Base-by-base conservation (phyloP, 2,888 invertebrate genomes). In the Girardia tigrina region DNA sequence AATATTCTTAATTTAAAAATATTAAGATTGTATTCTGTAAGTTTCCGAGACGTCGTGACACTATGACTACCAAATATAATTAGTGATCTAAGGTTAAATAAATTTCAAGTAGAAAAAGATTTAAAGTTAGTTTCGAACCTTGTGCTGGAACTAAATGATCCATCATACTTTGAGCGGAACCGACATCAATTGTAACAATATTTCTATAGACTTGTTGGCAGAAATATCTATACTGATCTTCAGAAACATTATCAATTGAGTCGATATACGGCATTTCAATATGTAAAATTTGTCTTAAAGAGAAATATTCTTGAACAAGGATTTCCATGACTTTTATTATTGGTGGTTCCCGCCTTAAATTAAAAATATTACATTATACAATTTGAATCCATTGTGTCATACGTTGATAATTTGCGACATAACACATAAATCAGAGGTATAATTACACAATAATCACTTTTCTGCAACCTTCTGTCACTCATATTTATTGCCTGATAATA, bases 291-390 rank as follows among this genome's bases (percentile, higher is more conserved):
- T 78, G 79, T 78, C 82, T 79, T 74, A 81, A 83, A 6, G 83
- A 81, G 14, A 81, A 79, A 76, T 79, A 84, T 78, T 83, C 81
- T 77, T 84, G 83, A 28, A 83, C 82, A 56, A 84, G 77, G 73
- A 82, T 78, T 0, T 82, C 82, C 23, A 83, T 81, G 26, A 82
- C 80, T 74, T 81, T 80, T 29, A 80, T 80, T 26, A 81, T 77
- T 0, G 83, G 82, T n/a, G 83, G 83, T 73, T 84, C 82, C 36
- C 80, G 79, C 78, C 83, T 83, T 78, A 29, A 77, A 76, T 16
- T 26, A 12, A 72, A 71, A 42, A 36, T 36, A 12, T 8, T 36
- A 36, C 8, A 36, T 12, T 12, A 16, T 8, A 36, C 16, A 12
- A 36, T 36, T 12, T 36, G 16, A 36, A 36, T 36, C 16, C 16